Conservation (phyloP, 2,888 invertebrate genomes). For the Acanthococcus lagerstroemiae region DNA sequence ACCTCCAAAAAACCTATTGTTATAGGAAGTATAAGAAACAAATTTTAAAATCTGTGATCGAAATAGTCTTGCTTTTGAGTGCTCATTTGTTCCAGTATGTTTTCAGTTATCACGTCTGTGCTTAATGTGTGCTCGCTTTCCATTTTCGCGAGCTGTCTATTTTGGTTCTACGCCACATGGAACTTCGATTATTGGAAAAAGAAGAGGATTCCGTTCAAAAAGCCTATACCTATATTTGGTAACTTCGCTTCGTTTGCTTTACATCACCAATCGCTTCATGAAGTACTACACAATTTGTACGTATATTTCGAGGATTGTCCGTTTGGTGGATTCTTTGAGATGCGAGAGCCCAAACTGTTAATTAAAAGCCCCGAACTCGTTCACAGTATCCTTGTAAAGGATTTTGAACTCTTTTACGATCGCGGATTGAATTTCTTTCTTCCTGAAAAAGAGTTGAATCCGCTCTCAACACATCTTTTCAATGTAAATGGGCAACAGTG, state of each 20-base stretch:
- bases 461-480: conserved; percentile 34
- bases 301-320: conserved; percentile 35
- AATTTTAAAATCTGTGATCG: too few relatives aligned
- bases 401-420: conserved; percentile 34
- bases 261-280: not conserved
- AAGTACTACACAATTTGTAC: conserved; percentile 13
- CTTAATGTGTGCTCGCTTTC: not conserved
- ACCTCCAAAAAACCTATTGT: too few relatives aligned
- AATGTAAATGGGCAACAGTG: conserved; percentile 39
- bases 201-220: conserved; percentile 41
- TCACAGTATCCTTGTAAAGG: conserved; percentile 33
- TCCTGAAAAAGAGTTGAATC: conserved; percentile 31
- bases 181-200: conserved; percentile 43
- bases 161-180: conserved; percentile 36
- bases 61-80: too few relatives aligned
- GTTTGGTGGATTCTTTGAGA: conserved; percentile 26
- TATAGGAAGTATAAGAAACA: too few relatives aligned
- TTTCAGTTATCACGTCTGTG: too few relatives aligned
- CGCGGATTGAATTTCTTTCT: conserved; percentile 24
- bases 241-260: conserved; percentile 36
- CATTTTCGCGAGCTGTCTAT: not conserved
- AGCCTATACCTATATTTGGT: conserved; percentile 43
- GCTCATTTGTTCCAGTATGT: too few relatives aligned
- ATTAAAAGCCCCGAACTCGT: conserved; percentile 30
- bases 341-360: conserved; percentile 28